Base-by-base conservation (phyloP, 2,888 invertebrate genomes). In the Caenorhabditis uteleia region DNA sequence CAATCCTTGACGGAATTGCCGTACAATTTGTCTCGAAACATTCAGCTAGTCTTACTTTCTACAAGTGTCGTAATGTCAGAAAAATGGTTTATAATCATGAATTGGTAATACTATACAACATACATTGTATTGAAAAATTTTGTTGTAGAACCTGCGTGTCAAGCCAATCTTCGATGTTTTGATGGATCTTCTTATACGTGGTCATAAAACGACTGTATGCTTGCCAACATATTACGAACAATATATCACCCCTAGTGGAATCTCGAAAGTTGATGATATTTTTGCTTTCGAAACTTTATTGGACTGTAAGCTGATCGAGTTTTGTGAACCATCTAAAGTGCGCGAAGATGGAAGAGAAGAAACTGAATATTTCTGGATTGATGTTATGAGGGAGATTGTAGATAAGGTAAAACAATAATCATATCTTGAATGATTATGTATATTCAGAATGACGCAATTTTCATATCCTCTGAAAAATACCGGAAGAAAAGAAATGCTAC, bases 201-300 rank as follows among this genome's bases (percentile, higher is more conserved):
- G 61, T 6, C 61, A 61, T 42, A 61, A 56, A 36, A 26, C 31
- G 0, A 16, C 12, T 2, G 50, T 55, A 14, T 56, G 36, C 16
- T 27, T 50, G 5, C 61, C 61, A 4, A 45, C 21, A n/a, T 56
- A 61, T 33, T 61, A 61, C 23, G 14, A 51, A 10, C n/a, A 61
- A 1, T 51, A 21, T 25, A 29, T 61, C 8, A 40, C 44, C 4
- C 2, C 7, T 1, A 43, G 51, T 14, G 21, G 33, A 31, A 36
- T 61, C 8, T 50, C 55, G 8, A 55, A 56, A 43, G 61, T 61
- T 3, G 61, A 61, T 14, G 51, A 61, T 39, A 2, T 61, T 18
- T n/a, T 26, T 3, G 55, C 50, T 1, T 61, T 56, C 20, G 14
- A 25, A 33, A 38, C 23, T 27, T 43, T 61, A 10, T 8, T 56